Evolutionary conservation across 2,888 invertebrate genomes (phyloP), one percentile per base, ranked within the genome.

Genomic region (Holacanthella duospinosa): DNA sequence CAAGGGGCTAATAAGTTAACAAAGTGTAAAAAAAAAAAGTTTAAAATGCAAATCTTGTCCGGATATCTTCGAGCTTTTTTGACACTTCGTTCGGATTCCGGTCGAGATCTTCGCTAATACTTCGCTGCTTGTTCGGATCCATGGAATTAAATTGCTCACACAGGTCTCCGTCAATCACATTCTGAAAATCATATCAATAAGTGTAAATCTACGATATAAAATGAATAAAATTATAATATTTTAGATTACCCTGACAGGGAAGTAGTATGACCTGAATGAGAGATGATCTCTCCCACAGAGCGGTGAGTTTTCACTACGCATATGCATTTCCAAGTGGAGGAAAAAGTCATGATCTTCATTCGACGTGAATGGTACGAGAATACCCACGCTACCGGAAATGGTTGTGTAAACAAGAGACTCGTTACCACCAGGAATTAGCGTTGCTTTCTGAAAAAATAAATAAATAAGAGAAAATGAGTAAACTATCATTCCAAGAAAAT

Each of bases 301-400:
- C 0, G 99, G 96, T 0, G 94, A 84, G 78, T 95, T 89, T 78
- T 99, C 97, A 69, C 93, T 91, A 60, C 99, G 82, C 93, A 99
- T 93, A 77, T 99, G 96, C 97, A 99, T 99, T 79, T 99, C 99
- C 68, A 99, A 80, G 79, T 97, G 95, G 76, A 97, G 96, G 81
- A 99, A 99, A 78, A 99, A 97, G 77, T 99, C 99, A 74, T 94
- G 95, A 78, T 99, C 97, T 80, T 97, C 95, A 74, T 93, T 86
- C 24, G 93, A 92, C 0, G 93, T 93, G 75, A 96, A 95, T 0
- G 95, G 93, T 25, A 95, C 88, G 44, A 96, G 81, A 6, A 93
- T 93, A 1, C 95, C 95, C 0, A 96, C 88, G 0, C 92, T 75
- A 2, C 96, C 99, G 66, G 94, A 92, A 19, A 99, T 77, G 0